These are phyloP conservation scores for Lymantria monacha DNA, from an alignment of 2,888 invertebrate species.

Conservation along the genomic window DNA sequence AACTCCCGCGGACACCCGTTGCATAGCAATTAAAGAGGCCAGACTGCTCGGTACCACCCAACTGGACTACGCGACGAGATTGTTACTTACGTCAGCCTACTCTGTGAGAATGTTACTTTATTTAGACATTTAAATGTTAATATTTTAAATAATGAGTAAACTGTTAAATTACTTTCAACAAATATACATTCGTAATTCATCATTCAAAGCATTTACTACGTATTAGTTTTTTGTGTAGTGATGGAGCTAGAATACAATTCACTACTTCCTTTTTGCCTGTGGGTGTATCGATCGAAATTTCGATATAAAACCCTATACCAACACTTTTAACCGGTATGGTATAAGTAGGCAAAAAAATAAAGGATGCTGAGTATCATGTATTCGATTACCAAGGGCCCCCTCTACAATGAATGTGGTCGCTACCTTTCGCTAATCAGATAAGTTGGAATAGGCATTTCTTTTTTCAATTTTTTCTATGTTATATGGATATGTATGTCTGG, in stretches of 20 bases:
- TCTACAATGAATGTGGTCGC: no score
- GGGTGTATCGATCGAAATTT: neutral
- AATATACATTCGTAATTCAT: neutral
- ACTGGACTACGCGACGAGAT: conserved; percentile 4
- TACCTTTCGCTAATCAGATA: no score
- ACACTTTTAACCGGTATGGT: no score
- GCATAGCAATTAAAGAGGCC: conserved; percentile 12
- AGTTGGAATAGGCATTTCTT: no score
- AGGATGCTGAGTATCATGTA: no score
- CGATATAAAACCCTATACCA: no score
- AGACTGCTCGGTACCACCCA: conserved; percentile 16
- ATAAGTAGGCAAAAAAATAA: no score
- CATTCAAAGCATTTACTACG: neutral
- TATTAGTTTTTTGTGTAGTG: no score
- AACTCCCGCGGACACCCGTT: conserved; percentile 5
- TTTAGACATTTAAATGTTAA: neutral
- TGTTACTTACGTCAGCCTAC: neutral
- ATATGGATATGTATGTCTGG: no score
- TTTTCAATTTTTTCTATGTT: no score
- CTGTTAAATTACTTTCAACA: neutral
- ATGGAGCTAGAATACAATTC: no score
- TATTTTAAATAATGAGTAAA: neutral
- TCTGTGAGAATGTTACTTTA: neutral
- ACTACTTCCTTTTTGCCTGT: neutral
- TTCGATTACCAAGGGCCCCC: no score